Percentiles rank a stretch among this genome's conserved stretches.
These are phyloP conservation scores for Tromatobia lineatoria DNA, from an alignment of 2,888 invertebrate species.

Conservation along the genomic window DNA sequence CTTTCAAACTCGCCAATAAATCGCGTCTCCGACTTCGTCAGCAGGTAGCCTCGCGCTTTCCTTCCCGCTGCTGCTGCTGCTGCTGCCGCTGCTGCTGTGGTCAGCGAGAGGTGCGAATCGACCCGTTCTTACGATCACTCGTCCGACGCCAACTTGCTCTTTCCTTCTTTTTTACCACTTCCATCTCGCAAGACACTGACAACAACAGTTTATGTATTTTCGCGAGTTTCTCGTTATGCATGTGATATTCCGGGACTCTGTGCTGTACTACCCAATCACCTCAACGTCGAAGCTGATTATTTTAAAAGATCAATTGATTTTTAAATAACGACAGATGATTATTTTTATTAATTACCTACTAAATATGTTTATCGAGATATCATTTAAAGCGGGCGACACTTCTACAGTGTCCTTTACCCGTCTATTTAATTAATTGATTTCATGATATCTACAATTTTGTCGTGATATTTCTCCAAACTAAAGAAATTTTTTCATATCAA, in stretches of 20 bases:
- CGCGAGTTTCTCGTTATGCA: slow-evolving; percentile 30
- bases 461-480: no score
- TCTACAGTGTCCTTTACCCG: no score
- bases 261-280: neutral
- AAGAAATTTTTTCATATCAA: no score
- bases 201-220: slow-evolving; percentile 45
- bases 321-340: no score
- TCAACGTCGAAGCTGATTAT: no score
- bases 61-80: slow-evolving; percentile 2
- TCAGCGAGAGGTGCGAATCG: slow-evolving; percentile 79
- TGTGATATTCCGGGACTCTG: slow-evolving; percentile 3
- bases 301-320: no score
- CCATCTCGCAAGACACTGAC: slow-evolving; percentile 19
- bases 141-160: slow-evolving; percentile 70
- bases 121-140: slow-evolving; percentile 82
- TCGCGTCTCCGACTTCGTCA: slow-evolving; percentile 72
- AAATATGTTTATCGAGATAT: no score
- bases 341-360: no score
- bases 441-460: no score
- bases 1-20: slow-evolving; percentile 82
- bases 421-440: no score
- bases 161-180: slow-evolving; percentile 62
- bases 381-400: no score
- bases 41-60: slow-evolving; percentile 52
- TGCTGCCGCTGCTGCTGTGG: slow-evolving; percentile 40